A percentile compares a stretch with the other conserved stretches of the same genome.
Evolutionary conservation across 1,140 invertebrate species (phyloP).

Genomic region (Neuroterus valhalla): DNA sequence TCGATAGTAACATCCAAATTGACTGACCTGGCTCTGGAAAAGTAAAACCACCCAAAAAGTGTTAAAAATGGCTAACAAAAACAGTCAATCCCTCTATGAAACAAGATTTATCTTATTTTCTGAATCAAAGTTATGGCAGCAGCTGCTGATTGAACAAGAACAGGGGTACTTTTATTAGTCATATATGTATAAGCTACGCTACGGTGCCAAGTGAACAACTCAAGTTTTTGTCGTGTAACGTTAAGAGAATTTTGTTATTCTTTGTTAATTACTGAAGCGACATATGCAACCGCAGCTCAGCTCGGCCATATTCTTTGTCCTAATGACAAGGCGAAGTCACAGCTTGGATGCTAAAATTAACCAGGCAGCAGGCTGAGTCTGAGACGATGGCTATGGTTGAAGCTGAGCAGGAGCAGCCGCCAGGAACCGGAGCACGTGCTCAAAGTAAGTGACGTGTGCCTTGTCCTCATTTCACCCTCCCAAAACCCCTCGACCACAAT

Average conservation of each 20-base stretch:
- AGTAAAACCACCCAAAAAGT: no score
- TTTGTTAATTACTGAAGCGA: constrained; percentile 28
- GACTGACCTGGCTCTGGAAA: no score
- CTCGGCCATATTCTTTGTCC: constrained; percentile 67
- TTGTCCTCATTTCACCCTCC: constrained; percentile 56
- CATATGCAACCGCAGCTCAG: constrained; percentile 35
- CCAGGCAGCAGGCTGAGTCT: constrained; percentile 59
- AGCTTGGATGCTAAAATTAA: constrained; percentile 55
- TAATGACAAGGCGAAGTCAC: constrained; percentile 63
- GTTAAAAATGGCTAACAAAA: neutral
- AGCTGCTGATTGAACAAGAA: neutral
- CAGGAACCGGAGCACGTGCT: constrained; percentile 75
- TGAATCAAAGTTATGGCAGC: constrained; percentile 5
- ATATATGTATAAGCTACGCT: neutral
- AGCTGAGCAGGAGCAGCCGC: constrained; percentile 69
- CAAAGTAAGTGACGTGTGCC: constrained; percentile 70
- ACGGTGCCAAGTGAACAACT: neutral
- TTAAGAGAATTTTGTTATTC: constrained; percentile 22
- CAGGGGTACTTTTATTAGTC: constrained; percentile 1
- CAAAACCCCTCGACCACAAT: constrained; percentile 39
- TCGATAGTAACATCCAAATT: no score
- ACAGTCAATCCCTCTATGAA: neutral
- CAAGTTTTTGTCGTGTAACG: neutral
- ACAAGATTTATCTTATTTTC: neutral
- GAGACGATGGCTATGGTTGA: constrained; percentile 53